phyloP scores from a whole-genome alignment of 1,140 invertebrate genomes.

The Nomia melanderi region DNA sequence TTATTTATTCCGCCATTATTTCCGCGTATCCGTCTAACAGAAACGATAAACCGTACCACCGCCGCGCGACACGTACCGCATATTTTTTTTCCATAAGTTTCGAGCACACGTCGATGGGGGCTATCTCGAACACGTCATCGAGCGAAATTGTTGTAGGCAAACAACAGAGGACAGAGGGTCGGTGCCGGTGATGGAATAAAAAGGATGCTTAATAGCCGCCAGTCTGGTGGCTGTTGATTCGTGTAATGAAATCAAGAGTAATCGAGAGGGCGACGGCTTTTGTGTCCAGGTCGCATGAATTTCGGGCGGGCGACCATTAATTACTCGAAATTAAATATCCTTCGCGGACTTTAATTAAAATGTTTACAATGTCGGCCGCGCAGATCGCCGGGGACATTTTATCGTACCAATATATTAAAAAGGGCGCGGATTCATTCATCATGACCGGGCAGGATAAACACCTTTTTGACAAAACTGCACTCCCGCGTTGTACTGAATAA shows the following conservation, averaged over 20 bases:
- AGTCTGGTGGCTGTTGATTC: slow-evolving; percentile 63
- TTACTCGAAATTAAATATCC: slow-evolving; percentile 79
- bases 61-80: neutral
- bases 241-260: slow-evolving; percentile 72
- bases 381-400: slow-evolving; percentile 58
- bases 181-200: slow-evolving; percentile 11
- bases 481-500: slow-evolving; percentile 1
- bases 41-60: neutral
- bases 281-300: slow-evolving; percentile 68
- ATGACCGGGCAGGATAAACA: slow-evolving; percentile 23
- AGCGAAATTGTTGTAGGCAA: slow-evolving; percentile 24
- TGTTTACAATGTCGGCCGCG: slow-evolving; percentile 72
- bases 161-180: neutral
- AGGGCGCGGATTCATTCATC: slow-evolving; percentile 57
- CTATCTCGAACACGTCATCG: neutral
- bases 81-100: slow-evolving; percentile 30
- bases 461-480: neutral
- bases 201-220: slow-evolving; percentile 62
- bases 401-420: slow-evolving; percentile 59
- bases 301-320: slow-evolving; percentile 74
- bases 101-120: slow-evolving; percentile 17
- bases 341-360: slow-evolving; percentile 77
- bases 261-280: slow-evolving; percentile 68
- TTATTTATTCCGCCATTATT: slow-evolving; percentile 25
- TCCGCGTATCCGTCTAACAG: neutral